phyloP scores from a whole-genome alignment of 2,797 vertebrate species.

The Clarias fuscus region DNA sequence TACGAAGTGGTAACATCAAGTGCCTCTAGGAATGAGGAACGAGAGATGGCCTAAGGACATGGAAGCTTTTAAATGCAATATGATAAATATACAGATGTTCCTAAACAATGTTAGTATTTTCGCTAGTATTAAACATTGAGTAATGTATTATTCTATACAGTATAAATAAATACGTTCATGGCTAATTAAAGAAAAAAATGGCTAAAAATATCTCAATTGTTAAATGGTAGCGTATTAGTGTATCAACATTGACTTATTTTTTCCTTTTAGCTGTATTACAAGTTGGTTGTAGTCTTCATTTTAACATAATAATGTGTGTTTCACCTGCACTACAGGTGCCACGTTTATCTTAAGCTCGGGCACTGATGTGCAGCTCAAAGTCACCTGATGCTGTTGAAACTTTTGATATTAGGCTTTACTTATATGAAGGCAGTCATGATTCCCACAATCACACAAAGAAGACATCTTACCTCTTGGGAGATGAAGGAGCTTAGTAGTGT shows the following conservation, averaged over 20 bases:
- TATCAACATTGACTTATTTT: neutral
- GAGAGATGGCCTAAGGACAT: neutral
- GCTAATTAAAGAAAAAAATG: neutral
- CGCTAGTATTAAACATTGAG: neutral
- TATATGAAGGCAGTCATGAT: neutral
- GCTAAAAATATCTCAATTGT: neutral
- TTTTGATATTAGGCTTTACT: neutral
- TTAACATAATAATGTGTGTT: neutral
- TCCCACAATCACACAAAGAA: neutral
- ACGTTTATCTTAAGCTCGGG: neutral
- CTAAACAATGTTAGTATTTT: neutral
- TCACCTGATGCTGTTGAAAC: neutral
- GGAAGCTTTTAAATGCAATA: neutral
- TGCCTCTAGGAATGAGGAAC: neutral
- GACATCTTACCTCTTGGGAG: constrained; percentile 77
- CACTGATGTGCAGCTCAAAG: neutral
- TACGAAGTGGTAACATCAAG: neutral
- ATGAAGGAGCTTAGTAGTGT: constrained; percentile 89
- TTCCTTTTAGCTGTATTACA: neutral
- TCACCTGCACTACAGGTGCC: neutral
- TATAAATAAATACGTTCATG: neutral
- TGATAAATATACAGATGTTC: neutral
- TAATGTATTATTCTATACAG: neutral
- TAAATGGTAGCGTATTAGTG: neutral
- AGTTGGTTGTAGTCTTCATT: neutral